Evolutionary conservation across 2,888 invertebrate species (phyloP).

Genomic region (Drosophila leonis): DNA sequence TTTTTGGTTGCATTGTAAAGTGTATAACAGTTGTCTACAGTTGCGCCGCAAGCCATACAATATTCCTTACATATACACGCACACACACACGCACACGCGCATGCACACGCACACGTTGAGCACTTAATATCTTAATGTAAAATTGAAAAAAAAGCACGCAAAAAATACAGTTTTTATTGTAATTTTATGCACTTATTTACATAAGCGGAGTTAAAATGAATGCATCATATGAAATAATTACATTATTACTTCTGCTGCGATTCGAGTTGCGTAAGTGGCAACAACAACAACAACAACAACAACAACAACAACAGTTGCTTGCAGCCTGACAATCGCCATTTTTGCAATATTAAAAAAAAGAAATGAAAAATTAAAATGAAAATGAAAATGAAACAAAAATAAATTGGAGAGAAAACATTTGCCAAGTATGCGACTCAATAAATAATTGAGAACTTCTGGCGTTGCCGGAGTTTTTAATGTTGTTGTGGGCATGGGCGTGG

Average conservation of each 20-base stretch:
- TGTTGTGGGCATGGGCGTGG: neutral
- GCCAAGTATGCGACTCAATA: constrained; percentile 54
- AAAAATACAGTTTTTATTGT: constrained; percentile 54
- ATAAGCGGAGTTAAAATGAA: constrained; percentile 71
- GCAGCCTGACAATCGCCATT: neutral
- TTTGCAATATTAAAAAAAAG: constrained; percentile 3
- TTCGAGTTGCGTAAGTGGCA: constrained; percentile 17
- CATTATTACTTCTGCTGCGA: constrained; percentile 63
- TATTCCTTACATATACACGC: constrained; percentile 2
- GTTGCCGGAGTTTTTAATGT: neutral
- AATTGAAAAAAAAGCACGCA: constrained; percentile 3
- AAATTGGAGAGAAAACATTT: constrained; percentile 14
- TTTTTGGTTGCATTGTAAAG: constrained; percentile 24
- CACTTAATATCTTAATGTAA: constrained; percentile 66
- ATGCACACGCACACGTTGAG: constrained; percentile 4
- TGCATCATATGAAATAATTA: constrained; percentile 72
- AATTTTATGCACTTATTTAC: constrained; percentile 75
- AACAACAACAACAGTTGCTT: neutral
- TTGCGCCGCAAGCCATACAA: constrained; percentile 19
- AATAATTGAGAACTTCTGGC: constrained; percentile 61
- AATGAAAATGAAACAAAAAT: constrained; percentile 5
- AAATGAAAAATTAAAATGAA: neutral
- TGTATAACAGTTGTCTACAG: constrained; percentile 31
- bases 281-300: constrained; percentile 7
- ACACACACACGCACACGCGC: neutral